phyloP scores from a whole-genome alignment of 2,113 vertebrate species.

The Neolamprologus sp. region DNA sequence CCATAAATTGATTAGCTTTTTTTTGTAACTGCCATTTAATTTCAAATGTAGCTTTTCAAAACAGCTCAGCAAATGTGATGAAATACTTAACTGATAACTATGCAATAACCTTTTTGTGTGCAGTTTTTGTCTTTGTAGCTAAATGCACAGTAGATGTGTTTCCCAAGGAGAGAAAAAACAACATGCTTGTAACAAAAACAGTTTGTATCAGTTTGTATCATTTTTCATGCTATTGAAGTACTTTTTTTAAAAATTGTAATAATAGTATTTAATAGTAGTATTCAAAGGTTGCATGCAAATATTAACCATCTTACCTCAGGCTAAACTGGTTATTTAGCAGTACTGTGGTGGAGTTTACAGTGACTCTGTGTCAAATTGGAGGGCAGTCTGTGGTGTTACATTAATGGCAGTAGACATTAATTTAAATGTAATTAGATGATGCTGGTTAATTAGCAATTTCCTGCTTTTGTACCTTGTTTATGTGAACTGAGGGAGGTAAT shows the following conservation, averaged over 20 bases:
- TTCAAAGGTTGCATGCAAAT: not conserved
- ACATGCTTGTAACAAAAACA: not conserved
- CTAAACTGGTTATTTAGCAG: not conserved
- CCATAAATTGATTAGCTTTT: not conserved
- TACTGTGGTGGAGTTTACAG: not conserved
- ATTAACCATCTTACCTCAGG: not conserved
- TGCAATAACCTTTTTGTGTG: not conserved
- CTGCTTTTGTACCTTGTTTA: not conserved
- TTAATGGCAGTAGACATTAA: not conserved
- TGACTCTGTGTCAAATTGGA: not conserved
- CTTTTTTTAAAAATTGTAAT: rapidly evolving
- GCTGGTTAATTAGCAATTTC: not conserved
- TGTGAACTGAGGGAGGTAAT: not conserved
- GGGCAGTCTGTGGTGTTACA: not conserved
- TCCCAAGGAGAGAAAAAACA: not conserved
- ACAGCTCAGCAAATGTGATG: not conserved
- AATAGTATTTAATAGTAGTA: not conserved
- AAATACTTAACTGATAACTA: not conserved
- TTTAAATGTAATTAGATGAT: not conserved
- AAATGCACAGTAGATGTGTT: not conserved
- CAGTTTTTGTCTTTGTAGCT: not conserved
- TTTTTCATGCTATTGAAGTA: not conserved
- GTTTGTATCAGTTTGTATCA: not conserved
- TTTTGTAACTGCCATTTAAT: not conserved
- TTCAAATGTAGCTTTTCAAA: not conserved